Base-by-base conservation (phyloP, 2,888 invertebrate species). In the Eumerus sabulonum region DNA sequence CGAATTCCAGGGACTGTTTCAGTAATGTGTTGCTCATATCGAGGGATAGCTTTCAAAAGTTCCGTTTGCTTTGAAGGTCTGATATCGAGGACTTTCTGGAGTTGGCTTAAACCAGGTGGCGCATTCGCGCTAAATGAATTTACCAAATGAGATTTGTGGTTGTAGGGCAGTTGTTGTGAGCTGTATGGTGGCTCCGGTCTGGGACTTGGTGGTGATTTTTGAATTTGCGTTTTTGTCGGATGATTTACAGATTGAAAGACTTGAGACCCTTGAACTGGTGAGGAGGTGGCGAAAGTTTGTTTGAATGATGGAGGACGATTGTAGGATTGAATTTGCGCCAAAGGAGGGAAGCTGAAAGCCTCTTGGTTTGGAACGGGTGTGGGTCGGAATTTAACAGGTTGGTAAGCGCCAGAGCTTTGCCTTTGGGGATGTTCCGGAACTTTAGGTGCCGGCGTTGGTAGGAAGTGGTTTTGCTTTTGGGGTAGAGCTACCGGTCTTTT, bases 1-100 rank as follows among this genome's bases (percentile, higher is more conserved):
- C 70, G 86, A 82, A 12, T 84, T 83, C 81, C 85, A 83, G 83
- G 85, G 0, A 87, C 79, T 0, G 88, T 88, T 63, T 92, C 90
- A 12, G 93, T 92, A 79, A 93, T 91, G 83, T 95, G 95, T 83
- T 95, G 94, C 87, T 96, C 95, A 82, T 92, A 93, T 89, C 94
- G 94, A 5, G 95, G 93, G 70, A 95, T 92, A 14, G 95, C 92
- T 64, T 93, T 92, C 16, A 95, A 91, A 44, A 95, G 90, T 88
- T 95, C 94, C 0, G 94, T 94, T 40, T 87, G 88, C 77, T 86
- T 88, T 5, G 92, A 93, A 1, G 93, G 92, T 12, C 85, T 85
- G 0, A 86, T 84, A 54, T 86, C 86, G 17, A 87, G 85, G 16
- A 84, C 84, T 53, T 83, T 85, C 40, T 84, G 83, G n/a, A 84